phyloP scores from a whole-genome alignment of 1,140 invertebrate species.

The Drosophila kepulauana region DNA sequence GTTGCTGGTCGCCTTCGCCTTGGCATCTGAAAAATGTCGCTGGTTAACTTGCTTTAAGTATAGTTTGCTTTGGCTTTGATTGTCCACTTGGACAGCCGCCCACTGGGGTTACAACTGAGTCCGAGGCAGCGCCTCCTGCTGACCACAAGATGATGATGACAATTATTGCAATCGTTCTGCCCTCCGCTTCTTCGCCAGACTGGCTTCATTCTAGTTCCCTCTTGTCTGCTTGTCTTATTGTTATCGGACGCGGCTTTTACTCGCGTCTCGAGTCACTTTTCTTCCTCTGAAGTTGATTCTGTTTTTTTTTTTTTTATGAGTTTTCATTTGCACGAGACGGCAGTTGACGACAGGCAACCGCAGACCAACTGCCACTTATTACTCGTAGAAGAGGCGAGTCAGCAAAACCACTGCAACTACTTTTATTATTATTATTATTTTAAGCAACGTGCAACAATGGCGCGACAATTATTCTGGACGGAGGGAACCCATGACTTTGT shows the following conservation, averaged over 20 bases:
- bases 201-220: not conserved
- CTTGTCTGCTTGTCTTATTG: conserved; percentile 53
- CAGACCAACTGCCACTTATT: conserved; percentile 75
- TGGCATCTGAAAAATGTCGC: conserved; percentile 81
- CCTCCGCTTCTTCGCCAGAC: not conserved
- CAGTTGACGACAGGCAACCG: conserved; percentile 45
- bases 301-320: conserved; percentile 70
- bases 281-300: conserved; percentile 26
- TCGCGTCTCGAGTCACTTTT: conserved; percentile 35
- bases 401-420: conserved; percentile 13
- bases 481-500: conserved; percentile 29
- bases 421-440: conserved; percentile 64
- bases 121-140: conserved; percentile 50
- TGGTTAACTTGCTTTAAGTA: conserved; percentile 82
- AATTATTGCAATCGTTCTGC: conserved; percentile 72
- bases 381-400: conserved; percentile 1
- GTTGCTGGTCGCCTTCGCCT: conserved; percentile 47
- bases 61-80: conserved; percentile 75
- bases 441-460: conserved; percentile 79
- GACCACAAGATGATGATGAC: conserved; percentile 76
- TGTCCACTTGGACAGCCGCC: conserved; percentile 70
- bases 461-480: conserved; percentile 65
- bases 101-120: conserved; percentile 44
- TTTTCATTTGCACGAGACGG: conserved; percentile 55
- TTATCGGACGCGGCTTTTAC: conserved; percentile 51